These are phyloP conservation scores for Tragulus kanchil DNA, from an alignment of 2,113 vertebrate genomes.

Conservation along the genomic window DNA sequence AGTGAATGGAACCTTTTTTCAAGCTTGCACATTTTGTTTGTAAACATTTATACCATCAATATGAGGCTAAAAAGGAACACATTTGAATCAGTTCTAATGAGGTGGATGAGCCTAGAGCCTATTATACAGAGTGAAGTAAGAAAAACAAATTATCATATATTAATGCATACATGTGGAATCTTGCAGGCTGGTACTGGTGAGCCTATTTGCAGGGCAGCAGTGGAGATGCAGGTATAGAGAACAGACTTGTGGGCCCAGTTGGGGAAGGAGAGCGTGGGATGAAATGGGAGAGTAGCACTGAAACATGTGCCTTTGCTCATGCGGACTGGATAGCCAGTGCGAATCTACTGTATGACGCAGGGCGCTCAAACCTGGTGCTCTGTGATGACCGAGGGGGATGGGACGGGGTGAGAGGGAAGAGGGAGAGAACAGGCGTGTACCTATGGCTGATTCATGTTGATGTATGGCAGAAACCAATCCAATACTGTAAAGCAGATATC, in stretches of 20 bases:
- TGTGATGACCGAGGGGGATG: not conserved
- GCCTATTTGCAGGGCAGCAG: not conserved
- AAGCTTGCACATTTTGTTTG: not conserved
- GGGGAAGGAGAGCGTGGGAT: not conserved
- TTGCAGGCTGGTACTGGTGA: not conserved
- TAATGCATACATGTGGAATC: not conserved
- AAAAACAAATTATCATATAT: not conserved
- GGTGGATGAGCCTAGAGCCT: not conserved
- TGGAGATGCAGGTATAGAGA: not conserved
- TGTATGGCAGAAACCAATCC: not conserved
- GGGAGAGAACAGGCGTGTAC: not conserved
- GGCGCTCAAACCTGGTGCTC: not conserved
- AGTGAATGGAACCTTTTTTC: not conserved
- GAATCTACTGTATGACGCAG: not conserved
- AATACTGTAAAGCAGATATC: not conserved
- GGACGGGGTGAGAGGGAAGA: accelerated
- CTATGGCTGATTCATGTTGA: not conserved
- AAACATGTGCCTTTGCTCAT: not conserved
- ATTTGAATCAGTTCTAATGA: not conserved
- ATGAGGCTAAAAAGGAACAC: not conserved
- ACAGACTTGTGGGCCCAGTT: not conserved
- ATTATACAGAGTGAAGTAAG: not conserved
- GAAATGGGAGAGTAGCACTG: not conserved
- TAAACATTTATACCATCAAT: not conserved
- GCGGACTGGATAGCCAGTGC: not conserved